Evolutionary conservation across 2,888 invertebrate genomes (phyloP).

Genomic region (Acanthosepion lycidas): DNA sequence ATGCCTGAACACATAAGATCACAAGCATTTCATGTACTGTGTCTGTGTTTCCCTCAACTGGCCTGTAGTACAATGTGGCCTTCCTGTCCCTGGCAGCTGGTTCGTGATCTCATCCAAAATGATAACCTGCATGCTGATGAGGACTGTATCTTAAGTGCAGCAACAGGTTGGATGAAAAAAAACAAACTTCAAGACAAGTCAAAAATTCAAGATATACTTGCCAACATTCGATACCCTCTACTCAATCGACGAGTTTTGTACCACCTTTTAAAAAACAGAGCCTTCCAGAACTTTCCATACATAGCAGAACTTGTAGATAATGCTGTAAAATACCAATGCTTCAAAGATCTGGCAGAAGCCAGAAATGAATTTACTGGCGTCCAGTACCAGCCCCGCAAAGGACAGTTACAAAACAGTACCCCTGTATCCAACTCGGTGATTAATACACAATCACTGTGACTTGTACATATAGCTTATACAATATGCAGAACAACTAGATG

Average conservation of each 20-base stretch:
- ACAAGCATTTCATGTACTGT: slow-evolving; percentile 65
- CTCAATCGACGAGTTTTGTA: slow-evolving; percentile 67
- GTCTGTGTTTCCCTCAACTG: slow-evolving; percentile 64
- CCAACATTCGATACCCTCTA: slow-evolving; percentile 68
- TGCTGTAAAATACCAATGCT: slow-evolving; percentile 68
- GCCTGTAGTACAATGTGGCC: slow-evolving; percentile 62
- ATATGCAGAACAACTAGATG: neutral
- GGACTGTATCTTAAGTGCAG: slow-evolving; percentile 67
- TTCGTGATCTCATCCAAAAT: slow-evolving; percentile 64
- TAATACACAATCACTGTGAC: slow-evolving; percentile 40
- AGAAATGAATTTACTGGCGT: slow-evolving; percentile 65
- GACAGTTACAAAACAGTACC: slow-evolving; percentile 33
- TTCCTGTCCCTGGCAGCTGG: slow-evolving; percentile 62
- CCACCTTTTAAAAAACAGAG: slow-evolving; percentile 68
- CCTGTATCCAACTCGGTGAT: neutral
- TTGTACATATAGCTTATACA: neutral
- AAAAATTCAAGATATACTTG: slow-evolving; percentile 67
- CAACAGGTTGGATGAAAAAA: slow-evolving; percentile 71
- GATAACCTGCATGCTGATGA: slow-evolving; percentile 67
- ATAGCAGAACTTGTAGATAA: slow-evolving; percentile 66
- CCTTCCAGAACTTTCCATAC: slow-evolving; percentile 69
- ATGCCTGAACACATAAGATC: slow-evolving; percentile 59
- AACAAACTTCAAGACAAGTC: slow-evolving; percentile 67
- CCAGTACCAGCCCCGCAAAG: slow-evolving; percentile 57
- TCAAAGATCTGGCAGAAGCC: slow-evolving; percentile 68